phyloP scores from a whole-genome alignment of 2,797 vertebrate genomes.

The Loris lydekkerianus region DNA sequence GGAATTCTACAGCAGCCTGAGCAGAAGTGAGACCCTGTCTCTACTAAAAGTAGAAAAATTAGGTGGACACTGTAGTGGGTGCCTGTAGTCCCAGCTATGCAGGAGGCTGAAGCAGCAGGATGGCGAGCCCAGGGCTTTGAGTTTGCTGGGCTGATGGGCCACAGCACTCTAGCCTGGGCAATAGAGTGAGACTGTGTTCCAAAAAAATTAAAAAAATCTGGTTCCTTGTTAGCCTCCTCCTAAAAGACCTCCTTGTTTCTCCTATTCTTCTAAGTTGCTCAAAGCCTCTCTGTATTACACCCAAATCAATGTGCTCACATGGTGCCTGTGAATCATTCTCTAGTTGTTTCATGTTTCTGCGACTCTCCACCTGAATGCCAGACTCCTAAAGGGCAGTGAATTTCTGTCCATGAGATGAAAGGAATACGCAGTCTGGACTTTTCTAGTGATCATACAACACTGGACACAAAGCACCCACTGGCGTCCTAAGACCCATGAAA shows the following conservation, averaged over 20 bases:
- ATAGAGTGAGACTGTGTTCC: too few relatives aligned
- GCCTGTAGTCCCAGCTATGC: too few relatives aligned
- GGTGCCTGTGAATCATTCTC: neutral
- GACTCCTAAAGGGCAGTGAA: conserved; percentile 68
- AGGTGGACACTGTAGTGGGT: too few relatives aligned
- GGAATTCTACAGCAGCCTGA: too few relatives aligned
- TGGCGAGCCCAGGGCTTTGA: too few relatives aligned
- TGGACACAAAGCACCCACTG: conserved; percentile 68
- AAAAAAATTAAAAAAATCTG: neutral
- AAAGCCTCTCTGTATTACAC: neutral
- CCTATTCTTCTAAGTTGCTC: conserved; percentile 7
- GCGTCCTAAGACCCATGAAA: conserved; percentile 68
- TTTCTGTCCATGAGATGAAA: conserved; percentile 48
- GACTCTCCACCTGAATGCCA: conserved; percentile 41
- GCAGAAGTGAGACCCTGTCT: too few relatives aligned
- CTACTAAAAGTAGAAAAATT: too few relatives aligned
- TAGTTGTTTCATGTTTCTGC: conserved; percentile 53
- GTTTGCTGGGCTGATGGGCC: too few relatives aligned
- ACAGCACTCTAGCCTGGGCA: too few relatives aligned
- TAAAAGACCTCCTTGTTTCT: neutral
- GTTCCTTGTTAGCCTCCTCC: conserved; percentile 43
- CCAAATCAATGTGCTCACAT: neutral
- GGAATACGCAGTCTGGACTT: conserved; percentile 54
- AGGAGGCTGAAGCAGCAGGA: too few relatives aligned
- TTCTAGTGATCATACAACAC: conserved; percentile 63